Percentiles rank a stretch among this genome's conserved stretches.
Conservation (phyloP, 1,140 invertebrate genomes). For the Drosophila pallidifrons region DNA sequence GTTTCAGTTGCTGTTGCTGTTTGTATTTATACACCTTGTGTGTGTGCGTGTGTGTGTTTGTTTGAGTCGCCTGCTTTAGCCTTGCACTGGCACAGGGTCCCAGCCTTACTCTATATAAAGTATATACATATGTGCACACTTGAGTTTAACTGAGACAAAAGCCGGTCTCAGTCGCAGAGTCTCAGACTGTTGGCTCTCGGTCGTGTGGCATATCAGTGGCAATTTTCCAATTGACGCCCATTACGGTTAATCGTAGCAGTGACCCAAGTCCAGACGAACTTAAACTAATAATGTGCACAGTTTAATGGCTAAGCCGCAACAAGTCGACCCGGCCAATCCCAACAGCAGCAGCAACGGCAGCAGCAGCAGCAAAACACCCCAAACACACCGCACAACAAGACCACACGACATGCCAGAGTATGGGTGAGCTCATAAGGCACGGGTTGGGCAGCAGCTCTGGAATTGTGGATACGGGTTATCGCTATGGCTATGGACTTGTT, state of each 20-base stretch:
- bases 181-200: slow-evolving; percentile 20
- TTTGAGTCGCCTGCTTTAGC: slow-evolving; percentile 13
- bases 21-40: slow-evolving; percentile 22
- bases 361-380: slow-evolving; percentile 30
- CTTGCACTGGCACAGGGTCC: slow-evolving; percentile 20
- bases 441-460: neutral
- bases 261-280: slow-evolving; percentile 79
- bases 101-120: neutral
- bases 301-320: slow-evolving; percentile 80
- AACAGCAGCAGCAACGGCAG: slow-evolving; percentile 20
- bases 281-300: slow-evolving; percentile 81
- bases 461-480: slow-evolving; percentile 3
- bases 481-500: neutral
- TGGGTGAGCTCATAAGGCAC: slow-evolving; percentile 23
- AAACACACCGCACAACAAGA: slow-evolving; percentile 43
- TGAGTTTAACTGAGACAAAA: neutral
- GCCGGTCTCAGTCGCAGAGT: slow-evolving; percentile 25
- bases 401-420: slow-evolving; percentile 47
- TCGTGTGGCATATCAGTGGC: slow-evolving; percentile 71
- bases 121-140: neutral
- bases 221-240: slow-evolving; percentile 83
- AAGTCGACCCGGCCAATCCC: slow-evolving; percentile 62
- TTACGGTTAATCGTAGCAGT: slow-evolving; percentile 82
- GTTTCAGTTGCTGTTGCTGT: neutral
- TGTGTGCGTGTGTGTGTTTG: slow-evolving; percentile 3